phyloP scores from a whole-genome alignment of 2,797 vertebrate species.

The Tenualosa ilisha region DNA sequence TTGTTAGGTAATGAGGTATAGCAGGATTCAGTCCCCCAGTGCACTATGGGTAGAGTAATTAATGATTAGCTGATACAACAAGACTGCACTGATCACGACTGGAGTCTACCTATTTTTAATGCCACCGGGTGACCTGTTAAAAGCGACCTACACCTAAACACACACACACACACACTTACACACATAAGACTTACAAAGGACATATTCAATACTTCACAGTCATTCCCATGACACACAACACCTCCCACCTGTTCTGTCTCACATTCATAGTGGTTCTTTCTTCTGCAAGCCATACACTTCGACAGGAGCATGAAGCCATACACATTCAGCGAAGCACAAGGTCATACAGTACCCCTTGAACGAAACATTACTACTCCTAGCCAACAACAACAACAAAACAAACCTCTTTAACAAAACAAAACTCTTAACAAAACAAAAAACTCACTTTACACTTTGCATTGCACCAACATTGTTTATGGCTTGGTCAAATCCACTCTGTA shows the following conservation, averaged over 20 bases:
- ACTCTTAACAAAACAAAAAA: too few relatives aligned
- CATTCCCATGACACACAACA: not conserved
- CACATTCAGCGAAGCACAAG: not conserved
- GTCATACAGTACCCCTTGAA: too few relatives aligned
- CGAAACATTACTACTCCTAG: too few relatives aligned
- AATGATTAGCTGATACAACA: not conserved
- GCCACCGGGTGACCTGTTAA: not conserved
- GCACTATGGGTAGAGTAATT: not conserved
- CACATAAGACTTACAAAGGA: not conserved
- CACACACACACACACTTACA: not conserved
- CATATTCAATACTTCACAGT: not conserved
- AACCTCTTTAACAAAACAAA: too few relatives aligned
- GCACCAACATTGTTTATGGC: too few relatives aligned
- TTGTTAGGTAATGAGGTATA: not conserved
- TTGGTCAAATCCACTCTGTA: too few relatives aligned
- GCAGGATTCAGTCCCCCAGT: not conserved
- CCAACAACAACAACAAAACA: too few relatives aligned
- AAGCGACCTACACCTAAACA: not conserved
- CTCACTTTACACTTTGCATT: too few relatives aligned
- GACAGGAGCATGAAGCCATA: not conserved
- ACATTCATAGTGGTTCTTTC: not conserved
- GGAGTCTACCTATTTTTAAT: not conserved
- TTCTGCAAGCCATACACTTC: not conserved
- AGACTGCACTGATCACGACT: not conserved
- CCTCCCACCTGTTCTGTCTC: not conserved